phyloP scores from a whole-genome alignment of 2,888 invertebrate species.

The Stegana nigrithorax region DNA sequence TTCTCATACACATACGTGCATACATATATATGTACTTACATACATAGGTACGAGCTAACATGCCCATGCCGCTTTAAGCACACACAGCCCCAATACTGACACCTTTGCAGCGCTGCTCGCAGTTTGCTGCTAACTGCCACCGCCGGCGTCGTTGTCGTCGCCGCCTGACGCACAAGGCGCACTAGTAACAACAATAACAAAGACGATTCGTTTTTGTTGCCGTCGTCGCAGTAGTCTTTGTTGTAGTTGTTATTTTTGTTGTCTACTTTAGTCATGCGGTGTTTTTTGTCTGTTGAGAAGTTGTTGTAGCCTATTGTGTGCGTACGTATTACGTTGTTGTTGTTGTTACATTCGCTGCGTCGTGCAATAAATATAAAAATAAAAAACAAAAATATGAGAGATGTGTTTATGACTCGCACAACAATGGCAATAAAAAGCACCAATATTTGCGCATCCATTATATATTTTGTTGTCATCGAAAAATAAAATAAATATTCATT shows the following conservation, averaged over 20 bases:
- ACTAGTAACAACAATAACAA: slow-evolving; percentile 17
- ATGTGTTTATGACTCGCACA: too few relatives aligned
- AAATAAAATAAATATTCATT: too few relatives aligned
- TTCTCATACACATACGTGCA: not conserved
- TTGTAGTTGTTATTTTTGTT: slow-evolving; percentile 29
- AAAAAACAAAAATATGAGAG: too few relatives aligned
- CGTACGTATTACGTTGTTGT: slow-evolving; percentile 24
- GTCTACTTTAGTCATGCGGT: slow-evolving; percentile 8
- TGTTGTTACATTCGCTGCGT: slow-evolving; percentile 24
- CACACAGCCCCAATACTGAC: slow-evolving; percentile 12
- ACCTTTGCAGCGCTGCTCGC: slow-evolving; percentile 3
- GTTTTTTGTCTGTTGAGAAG: not conserved
- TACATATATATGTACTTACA: not conserved
- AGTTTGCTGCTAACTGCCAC: not conserved
- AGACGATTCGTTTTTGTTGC: slow-evolving; percentile 27
- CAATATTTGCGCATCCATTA: too few relatives aligned
- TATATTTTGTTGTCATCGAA: too few relatives aligned
- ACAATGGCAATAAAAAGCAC: too few relatives aligned
- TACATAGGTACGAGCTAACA: not conserved
- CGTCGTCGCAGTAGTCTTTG: slow-evolving; percentile 13
- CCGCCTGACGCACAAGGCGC: slow-evolving; percentile 1
- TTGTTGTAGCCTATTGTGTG: slow-evolving; percentile 22
- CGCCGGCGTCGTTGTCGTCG: not conserved
- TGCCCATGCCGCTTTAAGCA: not conserved
- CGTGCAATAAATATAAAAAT: not conserved